These are phyloP conservation scores for Cheilinus undulatus DNA, from an alignment of 2,113 vertebrate genomes.

Conservation along the genomic window DNA sequence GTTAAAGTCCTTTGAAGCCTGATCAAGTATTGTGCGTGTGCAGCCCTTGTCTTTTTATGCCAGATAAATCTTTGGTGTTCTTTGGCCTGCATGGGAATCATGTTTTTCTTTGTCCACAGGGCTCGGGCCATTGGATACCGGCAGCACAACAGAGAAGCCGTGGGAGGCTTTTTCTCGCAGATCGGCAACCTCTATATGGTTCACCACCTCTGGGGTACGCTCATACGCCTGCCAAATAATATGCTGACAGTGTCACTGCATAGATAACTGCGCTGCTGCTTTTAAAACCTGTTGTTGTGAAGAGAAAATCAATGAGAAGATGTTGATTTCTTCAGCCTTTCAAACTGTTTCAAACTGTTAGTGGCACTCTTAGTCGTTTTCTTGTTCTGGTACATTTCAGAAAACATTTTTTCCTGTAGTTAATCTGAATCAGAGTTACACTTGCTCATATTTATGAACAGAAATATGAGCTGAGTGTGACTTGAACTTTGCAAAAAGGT, in stretches of 20 bases:
- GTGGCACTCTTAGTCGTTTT: too few relatives aligned
- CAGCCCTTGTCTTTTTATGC: neutral
- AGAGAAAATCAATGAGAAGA: too few relatives aligned
- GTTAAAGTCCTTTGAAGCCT: slow-evolving; percentile 16
- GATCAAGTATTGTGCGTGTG: neutral
- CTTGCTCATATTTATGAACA: too few relatives aligned
- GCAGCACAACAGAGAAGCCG: slow-evolving; percentile 90
- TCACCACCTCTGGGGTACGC: slow-evolving; percentile 97
- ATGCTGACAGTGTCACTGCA: too few relatives aligned
- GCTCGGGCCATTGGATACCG: slow-evolving; percentile 92
- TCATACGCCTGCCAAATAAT: neutral
- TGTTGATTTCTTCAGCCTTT: too few relatives aligned
- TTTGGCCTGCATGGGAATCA: slow-evolving; percentile 25
- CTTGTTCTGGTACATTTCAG: too few relatives aligned
- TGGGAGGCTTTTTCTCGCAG: slow-evolving; percentile 97
- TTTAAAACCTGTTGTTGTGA: neutral
- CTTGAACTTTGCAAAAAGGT: too few relatives aligned
- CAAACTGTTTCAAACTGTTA: too few relatives aligned
- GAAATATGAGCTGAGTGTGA: too few relatives aligned
- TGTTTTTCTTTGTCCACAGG: slow-evolving; percentile 77
- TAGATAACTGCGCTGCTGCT: neutral
- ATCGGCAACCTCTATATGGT: slow-evolving; percentile 96
- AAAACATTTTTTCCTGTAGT: too few relatives aligned
- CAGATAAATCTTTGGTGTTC: slow-evolving; percentile 13
- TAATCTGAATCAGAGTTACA: too few relatives aligned